Percentiles rank a stretch among this genome's conserved stretches.
Conservation (phyloP, 2,113 vertebrate species). For the Piprites chloris region DNA sequence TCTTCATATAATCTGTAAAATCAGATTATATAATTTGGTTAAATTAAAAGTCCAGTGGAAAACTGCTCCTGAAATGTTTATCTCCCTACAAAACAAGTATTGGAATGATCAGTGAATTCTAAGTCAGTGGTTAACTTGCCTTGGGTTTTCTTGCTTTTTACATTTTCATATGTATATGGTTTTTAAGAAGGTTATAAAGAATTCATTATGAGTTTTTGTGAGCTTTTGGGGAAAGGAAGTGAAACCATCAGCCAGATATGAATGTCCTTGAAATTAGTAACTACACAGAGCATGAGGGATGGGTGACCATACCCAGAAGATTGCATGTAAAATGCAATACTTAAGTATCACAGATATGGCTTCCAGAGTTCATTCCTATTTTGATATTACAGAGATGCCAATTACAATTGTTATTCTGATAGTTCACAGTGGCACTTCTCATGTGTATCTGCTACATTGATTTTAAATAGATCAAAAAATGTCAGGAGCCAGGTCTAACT, state of each 20-base stretch:
- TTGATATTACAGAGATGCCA: not conserved
- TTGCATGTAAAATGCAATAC: not conserved
- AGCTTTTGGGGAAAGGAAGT: not conserved
- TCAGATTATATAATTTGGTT: not conserved
- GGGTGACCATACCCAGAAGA: not conserved
- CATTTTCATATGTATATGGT: not conserved
- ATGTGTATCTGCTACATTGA: not conserved
- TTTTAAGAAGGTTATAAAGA: not conserved
- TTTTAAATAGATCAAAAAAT: not conserved
- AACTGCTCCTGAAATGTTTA: not conserved
- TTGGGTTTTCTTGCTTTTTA: not conserved
- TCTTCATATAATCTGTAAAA: not conserved
- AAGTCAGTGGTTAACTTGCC: not conserved
- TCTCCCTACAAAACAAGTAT: not conserved
- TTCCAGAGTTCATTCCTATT: not conserved
- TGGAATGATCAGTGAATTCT: not conserved
- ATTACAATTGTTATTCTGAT: not conserved
- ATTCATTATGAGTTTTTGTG: not conserved
- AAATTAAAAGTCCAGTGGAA: not conserved
- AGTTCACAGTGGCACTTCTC: not conserved
- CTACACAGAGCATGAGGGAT: not conserved
- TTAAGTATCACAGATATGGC: not conserved
- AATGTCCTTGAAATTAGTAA: not conserved
- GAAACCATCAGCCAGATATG: not conserved
- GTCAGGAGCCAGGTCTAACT: not conserved